A percentile compares a stretch with the other conserved stretches of the same genome.
These are phyloP conservation scores for Cyanoramphus novaezelandiae DNA, from an alignment of 2,113 vertebrate species.

Conservation along the genomic window DNA sequence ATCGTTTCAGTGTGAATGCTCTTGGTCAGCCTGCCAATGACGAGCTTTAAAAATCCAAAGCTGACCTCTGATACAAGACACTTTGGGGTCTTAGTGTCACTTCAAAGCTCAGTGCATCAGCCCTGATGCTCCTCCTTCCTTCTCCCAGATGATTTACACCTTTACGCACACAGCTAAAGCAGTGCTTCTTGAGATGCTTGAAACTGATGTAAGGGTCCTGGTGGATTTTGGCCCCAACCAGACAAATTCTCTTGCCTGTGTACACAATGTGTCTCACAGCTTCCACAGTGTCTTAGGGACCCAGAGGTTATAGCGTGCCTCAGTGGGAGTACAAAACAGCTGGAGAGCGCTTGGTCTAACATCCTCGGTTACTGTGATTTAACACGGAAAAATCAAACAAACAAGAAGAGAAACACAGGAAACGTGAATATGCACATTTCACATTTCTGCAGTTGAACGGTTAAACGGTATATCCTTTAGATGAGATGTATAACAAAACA, in stretches of 20 bases:
- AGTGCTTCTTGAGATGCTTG: neutral
- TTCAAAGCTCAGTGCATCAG: conserved; percentile 32
- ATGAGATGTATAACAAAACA: neutral
- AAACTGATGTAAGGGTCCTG: neutral
- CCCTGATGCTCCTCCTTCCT: conserved; percentile 33
- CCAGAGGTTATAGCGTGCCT: neutral
- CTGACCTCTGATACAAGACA: neutral
- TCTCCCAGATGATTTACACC: neutral
- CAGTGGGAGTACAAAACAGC: neutral
- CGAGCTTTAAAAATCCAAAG: neutral
- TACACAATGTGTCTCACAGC: neutral
- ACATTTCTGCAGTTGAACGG: neutral
- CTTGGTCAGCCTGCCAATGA: neutral
- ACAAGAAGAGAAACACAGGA: neutral
- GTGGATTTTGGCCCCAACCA: neutral
- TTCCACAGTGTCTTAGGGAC: neutral
- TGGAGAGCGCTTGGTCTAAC: neutral
- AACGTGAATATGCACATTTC: neutral
- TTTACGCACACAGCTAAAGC: neutral
- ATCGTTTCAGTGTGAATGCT: neutral
- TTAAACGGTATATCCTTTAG: neutral
- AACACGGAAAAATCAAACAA: neutral
- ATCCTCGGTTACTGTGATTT: conserved; percentile 15
- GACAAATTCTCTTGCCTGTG: neutral
- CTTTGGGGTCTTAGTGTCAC: neutral